phyloP scores from a whole-genome alignment of 2,113 vertebrate genomes.

The Aegithalos caudatus region DNA sequence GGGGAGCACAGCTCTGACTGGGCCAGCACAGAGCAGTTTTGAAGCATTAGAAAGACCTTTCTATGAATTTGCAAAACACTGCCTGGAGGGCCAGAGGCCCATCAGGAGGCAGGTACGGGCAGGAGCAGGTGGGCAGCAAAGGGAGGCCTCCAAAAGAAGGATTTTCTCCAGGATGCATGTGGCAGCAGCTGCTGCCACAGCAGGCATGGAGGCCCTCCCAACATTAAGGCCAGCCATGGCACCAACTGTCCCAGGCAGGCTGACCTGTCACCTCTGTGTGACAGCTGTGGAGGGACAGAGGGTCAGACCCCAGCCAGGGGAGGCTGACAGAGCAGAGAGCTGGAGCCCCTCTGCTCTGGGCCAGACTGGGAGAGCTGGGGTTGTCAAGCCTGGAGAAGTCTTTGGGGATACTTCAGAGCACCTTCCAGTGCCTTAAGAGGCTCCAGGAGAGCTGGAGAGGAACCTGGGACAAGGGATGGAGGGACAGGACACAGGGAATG shows the following conservation, averaged over 20 bases:
- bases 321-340: not conserved
- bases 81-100: not conserved
- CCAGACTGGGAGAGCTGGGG: not conserved
- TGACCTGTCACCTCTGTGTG: not conserved
- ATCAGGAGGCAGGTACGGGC: rapidly evolving
- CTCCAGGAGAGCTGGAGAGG: not conserved
- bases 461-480: not conserved
- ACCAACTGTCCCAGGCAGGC: not conserved
- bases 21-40: not conserved
- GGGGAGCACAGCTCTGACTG: not conserved
- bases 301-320: not conserved
- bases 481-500: not conserved
- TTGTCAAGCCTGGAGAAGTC: not conserved
- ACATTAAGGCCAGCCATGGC: not conserved
- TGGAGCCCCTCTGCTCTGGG: not conserved
- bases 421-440: not conserved
- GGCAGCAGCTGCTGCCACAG: not conserved
- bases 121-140: rapidly evolving
- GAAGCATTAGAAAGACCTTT: not conserved
- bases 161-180: not conserved
- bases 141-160: not conserved
- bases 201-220: not conserved
- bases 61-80: not conserved
- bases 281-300: not conserved
- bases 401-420: not conserved